Evolutionary conservation across 2,888 invertebrate species (phyloP).

Genomic region (Bruchidius siliquastri): DNA sequence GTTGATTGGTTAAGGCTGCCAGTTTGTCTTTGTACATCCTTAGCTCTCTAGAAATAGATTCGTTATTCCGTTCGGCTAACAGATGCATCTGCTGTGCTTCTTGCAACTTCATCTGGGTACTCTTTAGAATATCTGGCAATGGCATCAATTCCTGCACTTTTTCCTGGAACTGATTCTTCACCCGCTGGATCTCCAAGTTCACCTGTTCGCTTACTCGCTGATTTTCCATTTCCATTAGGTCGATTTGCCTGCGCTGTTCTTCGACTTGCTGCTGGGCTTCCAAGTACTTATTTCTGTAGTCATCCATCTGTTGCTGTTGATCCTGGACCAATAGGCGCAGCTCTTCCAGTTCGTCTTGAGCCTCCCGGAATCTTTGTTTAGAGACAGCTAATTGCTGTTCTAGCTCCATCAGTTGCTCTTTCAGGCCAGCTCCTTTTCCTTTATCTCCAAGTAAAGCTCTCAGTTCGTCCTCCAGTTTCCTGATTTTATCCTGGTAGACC

Average conservation of each 20-base stretch:
- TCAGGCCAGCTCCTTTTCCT: conserved; percentile 34
- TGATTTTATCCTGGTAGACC: conserved; percentile 56
- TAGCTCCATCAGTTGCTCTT: conserved; percentile 61
- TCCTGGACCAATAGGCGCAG: conserved; percentile 57
- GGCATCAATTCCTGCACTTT: conserved; percentile 66
- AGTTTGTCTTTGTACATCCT: conserved; percentile 53
- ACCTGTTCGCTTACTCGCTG: conserved; percentile 67
- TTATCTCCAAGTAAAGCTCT: conserved; percentile 26
- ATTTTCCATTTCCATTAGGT: conserved; percentile 69
- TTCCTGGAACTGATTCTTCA: conserved; percentile 69
- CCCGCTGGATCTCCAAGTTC: conserved; percentile 63
- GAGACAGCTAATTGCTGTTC: conserved; percentile 53
- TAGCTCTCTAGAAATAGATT: conserved; percentile 62
- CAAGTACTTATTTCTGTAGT: conserved; percentile 65
- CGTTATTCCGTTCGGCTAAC: conserved; percentile 62
- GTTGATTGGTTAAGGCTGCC: conserved; percentile 46
- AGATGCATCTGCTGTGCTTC: conserved; percentile 65
- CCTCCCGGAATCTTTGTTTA: conserved; percentile 53
- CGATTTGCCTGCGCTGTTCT: conserved; percentile 64
- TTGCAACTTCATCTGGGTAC: conserved; percentile 62
- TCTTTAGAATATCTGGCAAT: conserved; percentile 63
- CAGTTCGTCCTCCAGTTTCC: conserved; percentile 54
- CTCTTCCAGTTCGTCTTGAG: conserved; percentile 60
- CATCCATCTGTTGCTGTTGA: conserved; percentile 62
- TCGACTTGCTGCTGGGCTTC: conserved; percentile 67